A percentile compares a stretch with the other conserved stretches of the same genome.
phyloP scores from a whole-genome alignment of 2,888 invertebrate genomes.

The Tenthredo notha region DNA sequence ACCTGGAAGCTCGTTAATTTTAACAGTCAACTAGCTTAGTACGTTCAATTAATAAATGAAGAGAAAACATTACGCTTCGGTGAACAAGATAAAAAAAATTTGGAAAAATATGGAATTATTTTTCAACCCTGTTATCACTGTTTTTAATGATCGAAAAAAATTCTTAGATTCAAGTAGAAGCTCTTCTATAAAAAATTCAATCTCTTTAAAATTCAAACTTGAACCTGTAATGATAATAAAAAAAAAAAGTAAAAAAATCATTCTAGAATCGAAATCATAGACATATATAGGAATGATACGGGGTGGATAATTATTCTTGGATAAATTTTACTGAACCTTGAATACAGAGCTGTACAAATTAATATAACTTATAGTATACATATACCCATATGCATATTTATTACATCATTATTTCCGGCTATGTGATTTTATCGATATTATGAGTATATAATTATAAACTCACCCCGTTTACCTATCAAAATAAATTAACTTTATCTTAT shows the following conservation, averaged over 20 bases:
- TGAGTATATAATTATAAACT: background rate
- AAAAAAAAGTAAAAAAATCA: too few relatives aligned
- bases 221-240: too few relatives aligned
- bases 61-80: background rate
- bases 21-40: background rate
- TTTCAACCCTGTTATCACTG: background rate
- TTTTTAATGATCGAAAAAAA: background rate
- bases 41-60: background rate
- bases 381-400: background rate
- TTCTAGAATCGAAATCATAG: too few relatives aligned
- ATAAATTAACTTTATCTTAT: slow-evolving; percentile 17
- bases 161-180: background rate
- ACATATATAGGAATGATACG: too few relatives aligned
- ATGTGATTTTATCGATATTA: slow-evolving; percentile 2
- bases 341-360: too few relatives aligned
- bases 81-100: background rate
- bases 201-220: too few relatives aligned
- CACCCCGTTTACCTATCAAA: background rate
- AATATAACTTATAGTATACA: background rate
- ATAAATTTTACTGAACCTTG: background rate
- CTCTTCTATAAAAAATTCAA: too few relatives aligned
- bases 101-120: background rate
- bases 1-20: background rate
- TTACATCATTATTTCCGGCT: background rate
- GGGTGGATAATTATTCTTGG: background rate